phyloP scores from a whole-genome alignment of 2,888 invertebrate genomes.

The Thelaira solivaga region DNA sequence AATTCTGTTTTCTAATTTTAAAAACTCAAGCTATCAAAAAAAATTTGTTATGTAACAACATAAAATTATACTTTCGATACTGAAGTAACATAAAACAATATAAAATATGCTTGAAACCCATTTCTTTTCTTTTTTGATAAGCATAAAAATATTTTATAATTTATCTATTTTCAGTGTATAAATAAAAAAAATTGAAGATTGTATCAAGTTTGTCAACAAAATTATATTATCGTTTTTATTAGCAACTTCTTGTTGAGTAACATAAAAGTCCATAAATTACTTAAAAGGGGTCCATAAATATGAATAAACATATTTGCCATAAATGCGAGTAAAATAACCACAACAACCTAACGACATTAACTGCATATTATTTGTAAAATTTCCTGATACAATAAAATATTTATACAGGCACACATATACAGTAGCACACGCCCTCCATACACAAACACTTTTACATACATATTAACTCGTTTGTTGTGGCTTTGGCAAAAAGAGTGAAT shows the following conservation, averaged over 20 bases:
- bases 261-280: slow-evolving; percentile 38
- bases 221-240: background rate
- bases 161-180: background rate
- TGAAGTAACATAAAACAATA: background rate
- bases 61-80: too few relatives aligned
- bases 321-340: slow-evolving; percentile 20
- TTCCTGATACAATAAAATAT: background rate
- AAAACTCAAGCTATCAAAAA: too few relatives aligned
- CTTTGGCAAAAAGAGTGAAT: background rate
- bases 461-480: too few relatives aligned
- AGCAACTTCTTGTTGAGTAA: background rate
- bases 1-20: too few relatives aligned
- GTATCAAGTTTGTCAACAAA: slow-evolving; percentile 27
- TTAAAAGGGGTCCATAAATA: slow-evolving; percentile 38
- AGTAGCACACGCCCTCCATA: too few relatives aligned
- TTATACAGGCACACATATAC: background rate
- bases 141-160: slow-evolving; percentile 18
- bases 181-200: background rate
- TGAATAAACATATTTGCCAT: slow-evolving; percentile 42
- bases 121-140: background rate
- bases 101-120: background rate
- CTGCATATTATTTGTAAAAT: slow-evolving; percentile 33
- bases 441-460: too few relatives aligned
- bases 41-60: too few relatives aligned
- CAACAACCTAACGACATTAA: slow-evolving; percentile 34